Percentiles rank a stretch among this genome's conserved stretches.
These are phyloP conservation scores for Nothobranchius kuhntae DNA, from an alignment of 2,113 vertebrate genomes.

Conservation along the genomic window DNA sequence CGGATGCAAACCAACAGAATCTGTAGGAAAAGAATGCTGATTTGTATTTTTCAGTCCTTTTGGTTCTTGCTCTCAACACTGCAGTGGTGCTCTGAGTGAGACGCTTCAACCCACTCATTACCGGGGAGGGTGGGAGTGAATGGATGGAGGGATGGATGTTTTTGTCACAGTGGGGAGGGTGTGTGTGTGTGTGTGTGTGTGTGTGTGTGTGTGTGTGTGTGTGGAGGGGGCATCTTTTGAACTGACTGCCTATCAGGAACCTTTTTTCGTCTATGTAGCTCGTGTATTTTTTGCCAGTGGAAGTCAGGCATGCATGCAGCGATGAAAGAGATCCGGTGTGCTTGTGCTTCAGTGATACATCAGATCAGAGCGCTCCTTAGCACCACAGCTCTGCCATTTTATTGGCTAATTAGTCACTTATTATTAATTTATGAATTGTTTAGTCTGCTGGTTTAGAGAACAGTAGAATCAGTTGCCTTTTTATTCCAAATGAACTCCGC, in stretches of 20 bases:
- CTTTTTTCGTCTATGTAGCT: constrained; percentile 50
- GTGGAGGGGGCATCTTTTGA: constrained; percentile 23
- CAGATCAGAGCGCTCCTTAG: neutral
- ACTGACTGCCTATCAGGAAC: constrained; percentile 42
- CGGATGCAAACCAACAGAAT: neutral
- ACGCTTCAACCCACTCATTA: constrained; percentile 62
- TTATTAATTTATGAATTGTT: neutral
- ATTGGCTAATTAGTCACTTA: neutral
- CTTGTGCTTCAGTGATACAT: neutral
- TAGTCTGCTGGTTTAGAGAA: neutral
- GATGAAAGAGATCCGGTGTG: no score
- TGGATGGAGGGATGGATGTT: constrained; percentile 40
- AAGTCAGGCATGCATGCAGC: neutral
- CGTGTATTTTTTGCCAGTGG: constrained; percentile 9
- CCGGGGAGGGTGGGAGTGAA: constrained; percentile 49
- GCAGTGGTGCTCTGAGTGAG: constrained; percentile 66
- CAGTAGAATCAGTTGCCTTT: no score
- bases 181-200: no score
- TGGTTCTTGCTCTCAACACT: constrained; percentile 47
- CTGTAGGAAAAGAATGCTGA: neutral
- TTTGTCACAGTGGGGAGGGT: constrained; percentile 11
- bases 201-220: no score
- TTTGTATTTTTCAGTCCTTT: neutral
- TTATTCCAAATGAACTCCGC: no score
- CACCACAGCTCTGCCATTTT: neutral